These are phyloP conservation scores for Coenonympha glycerion DNA, from an alignment of 2,888 invertebrate species.

Conservation along the genomic window DNA sequence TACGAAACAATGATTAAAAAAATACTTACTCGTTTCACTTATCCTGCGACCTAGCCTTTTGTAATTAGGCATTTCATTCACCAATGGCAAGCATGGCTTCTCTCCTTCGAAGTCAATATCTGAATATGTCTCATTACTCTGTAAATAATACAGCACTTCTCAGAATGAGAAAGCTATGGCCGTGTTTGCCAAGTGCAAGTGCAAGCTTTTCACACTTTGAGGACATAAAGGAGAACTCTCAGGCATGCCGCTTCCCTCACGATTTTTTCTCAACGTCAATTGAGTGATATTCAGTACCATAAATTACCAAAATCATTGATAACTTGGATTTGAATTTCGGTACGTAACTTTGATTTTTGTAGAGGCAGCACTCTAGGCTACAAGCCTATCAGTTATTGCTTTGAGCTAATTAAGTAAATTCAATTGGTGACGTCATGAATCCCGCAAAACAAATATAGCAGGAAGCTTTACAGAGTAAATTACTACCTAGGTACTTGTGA, in stretches of 20 bases:
- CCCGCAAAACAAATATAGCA: background rate
- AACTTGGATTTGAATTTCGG: background rate
- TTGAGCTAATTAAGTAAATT: background rate
- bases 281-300: no score
- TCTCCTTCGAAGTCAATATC: slow-evolving; percentile 17
- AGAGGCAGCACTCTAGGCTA: background rate
- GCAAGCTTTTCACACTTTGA: no score
- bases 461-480: background rate
- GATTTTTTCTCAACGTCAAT: no score
- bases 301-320: no score
- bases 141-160: no score
- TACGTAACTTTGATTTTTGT: background rate
- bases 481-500: background rate
- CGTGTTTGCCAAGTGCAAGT: no score
- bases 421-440: background rate
- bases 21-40: slow-evolving; percentile 23
- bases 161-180: no score
- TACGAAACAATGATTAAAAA: background rate
- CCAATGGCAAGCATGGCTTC: slow-evolving; percentile 34
- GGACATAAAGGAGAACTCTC: no score
- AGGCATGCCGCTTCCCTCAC: no score
- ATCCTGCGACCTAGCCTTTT: slow-evolving; percentile 21
- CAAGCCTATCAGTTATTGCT: no score
- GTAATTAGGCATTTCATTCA: slow-evolving; percentile 40
- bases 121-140: slow-evolving; percentile 21